Conservation (phyloP, 2,797 vertebrate species). For the Triplophysa yarkandensis region DNA sequence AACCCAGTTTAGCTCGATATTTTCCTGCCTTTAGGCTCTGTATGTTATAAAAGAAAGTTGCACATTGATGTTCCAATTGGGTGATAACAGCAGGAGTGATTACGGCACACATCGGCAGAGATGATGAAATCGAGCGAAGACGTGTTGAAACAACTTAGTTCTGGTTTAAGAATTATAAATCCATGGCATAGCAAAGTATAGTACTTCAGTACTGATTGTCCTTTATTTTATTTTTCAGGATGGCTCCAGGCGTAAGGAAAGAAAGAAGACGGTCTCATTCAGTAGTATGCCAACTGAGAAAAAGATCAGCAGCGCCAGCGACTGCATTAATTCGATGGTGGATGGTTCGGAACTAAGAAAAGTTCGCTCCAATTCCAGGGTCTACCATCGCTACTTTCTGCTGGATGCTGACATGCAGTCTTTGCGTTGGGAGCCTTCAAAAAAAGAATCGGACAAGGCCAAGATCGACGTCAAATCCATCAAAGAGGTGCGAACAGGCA, state of each 20-base stretch:
- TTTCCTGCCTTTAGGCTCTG: conserved; percentile 30
- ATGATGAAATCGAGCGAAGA: not conserved
- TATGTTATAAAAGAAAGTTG: conserved; percentile 31
- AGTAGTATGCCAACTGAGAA: conserved; percentile 99
- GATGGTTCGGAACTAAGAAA: conserved; percentile 96
- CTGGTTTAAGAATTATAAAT: too few species aligned
- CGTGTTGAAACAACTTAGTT: not conserved
- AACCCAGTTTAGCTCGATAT: conserved; percentile 42
- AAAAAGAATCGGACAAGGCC: conserved; percentile 98
- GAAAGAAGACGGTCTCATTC: conserved; percentile 97
- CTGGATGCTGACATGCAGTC: conserved; percentile 98
- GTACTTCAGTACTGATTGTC: conserved; percentile 20
- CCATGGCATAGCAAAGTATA: too few species aligned
- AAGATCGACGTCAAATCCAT: conserved; percentile 96
- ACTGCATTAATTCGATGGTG: conserved; percentile 95
- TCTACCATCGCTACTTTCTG: conserved; percentile 94
- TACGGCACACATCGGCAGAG: not conserved
- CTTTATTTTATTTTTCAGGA: conserved; percentile 76
- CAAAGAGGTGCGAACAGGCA: conserved; percentile 96
- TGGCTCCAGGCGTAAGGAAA: conserved; percentile 90
- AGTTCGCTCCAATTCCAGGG: conserved; percentile 92
- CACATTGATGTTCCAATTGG: conserved; percentile 17
- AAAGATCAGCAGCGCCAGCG: conserved; percentile 95
- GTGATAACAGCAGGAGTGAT: conserved; percentile 18
- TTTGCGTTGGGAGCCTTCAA: conserved; percentile 95